Conservation (phyloP, 2,113 vertebrate genomes). For the Saccopteryx bilineata region DNA sequence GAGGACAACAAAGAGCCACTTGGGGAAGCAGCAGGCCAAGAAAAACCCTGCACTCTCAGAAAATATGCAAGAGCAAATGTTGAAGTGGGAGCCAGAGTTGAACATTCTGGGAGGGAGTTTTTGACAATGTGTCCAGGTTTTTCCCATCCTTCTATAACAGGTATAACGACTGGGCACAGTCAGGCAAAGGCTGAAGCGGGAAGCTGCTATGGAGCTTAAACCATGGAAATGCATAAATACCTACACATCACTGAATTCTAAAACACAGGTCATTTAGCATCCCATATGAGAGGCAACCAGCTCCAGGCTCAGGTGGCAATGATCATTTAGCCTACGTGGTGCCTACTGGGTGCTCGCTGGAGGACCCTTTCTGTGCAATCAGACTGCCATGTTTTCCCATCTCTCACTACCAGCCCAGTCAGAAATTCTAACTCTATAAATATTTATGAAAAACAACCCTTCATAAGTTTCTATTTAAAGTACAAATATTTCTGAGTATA, state of each 20-base stretch:
- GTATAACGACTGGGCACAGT: neutral
- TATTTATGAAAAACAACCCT: constrained; percentile 62
- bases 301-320: neutral
- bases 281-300: neutral
- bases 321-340: neutral
- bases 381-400: neutral
- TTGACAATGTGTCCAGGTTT: neutral
- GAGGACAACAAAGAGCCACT: constrained; percentile 19
- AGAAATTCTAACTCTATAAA: constrained; percentile 39
- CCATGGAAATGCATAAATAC: neutral
- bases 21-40: constrained; percentile 60
- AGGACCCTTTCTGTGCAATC: neutral
- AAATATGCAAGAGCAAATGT: neutral
- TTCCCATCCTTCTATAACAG: neutral
- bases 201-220: neutral
- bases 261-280: neutral
- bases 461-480: constrained; percentile 77
- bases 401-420: neutral
- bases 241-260: neutral
- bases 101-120: constrained; percentile 40
- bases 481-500: constrained; percentile 60
- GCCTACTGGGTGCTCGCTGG: neutral
- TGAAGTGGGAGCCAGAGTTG: neutral
- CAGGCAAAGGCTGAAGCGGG: neutral
- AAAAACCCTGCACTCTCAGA: constrained; percentile 58